Base-by-base conservation (phyloP, 2,113 vertebrate genomes). In the Silurus glanis region DNA sequence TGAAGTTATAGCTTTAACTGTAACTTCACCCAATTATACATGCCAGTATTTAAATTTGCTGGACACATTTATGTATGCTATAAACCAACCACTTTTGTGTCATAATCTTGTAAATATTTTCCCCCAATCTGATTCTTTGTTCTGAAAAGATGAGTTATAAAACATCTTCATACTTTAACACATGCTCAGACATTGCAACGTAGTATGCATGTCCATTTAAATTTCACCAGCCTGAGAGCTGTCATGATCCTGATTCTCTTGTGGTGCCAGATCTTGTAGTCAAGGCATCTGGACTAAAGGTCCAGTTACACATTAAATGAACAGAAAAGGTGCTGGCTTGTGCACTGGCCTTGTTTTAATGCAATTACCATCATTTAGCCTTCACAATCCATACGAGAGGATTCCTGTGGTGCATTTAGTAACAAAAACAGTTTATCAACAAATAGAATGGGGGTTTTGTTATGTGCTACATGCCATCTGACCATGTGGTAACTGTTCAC, bases 401-500 rank as follows among this genome's bases (percentile, higher is more conserved):
- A 82, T 59, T 74, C 56, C 37, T 58, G 64, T n/a, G 6, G 19
- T 47, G 6, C 25, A 21, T 76, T 55, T 51, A 21, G 28, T 82
- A 83, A 84, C 75, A 89, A 84, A 84, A 85, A 37, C 6, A 28
- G 28, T 61, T 69, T 79, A 85, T 87, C 16, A 79, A 61, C 71
- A 28, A 25, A 72, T n/a, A 83, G 56, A 83, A 58, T 37, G 66
- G 5, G 28, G 67, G 51, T 80, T 85, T 80, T 58, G 62, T 59
- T 74, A 37, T 80, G 72, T 51, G 72, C 53, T 72, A 2, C 37
- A 59, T 80, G 67, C 51, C 58, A 21, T 16, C 23, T 45, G 75
- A 85, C 85, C 85, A 78, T 80, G 79, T 64, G 61, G 51, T 53
- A 62, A 62, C 55, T 72, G 19, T 83, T 89, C 83, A 80, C 75